Conservation (phyloP, 2,797 vertebrate genomes). For the Acipenser ruthenus region DNA sequence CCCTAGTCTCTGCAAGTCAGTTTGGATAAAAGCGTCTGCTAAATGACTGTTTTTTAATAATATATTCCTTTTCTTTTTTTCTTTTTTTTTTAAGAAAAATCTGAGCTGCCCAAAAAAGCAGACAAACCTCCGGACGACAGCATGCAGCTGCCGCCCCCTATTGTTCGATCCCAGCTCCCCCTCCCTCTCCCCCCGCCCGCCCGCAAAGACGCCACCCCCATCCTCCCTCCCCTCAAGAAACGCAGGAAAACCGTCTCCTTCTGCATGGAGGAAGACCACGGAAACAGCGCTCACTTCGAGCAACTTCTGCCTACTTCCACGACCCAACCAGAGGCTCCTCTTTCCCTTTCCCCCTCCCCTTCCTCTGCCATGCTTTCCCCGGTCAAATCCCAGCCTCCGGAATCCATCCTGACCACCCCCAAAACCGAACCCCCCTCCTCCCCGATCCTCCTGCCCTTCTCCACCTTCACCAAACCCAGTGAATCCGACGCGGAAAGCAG, state of each 20-base stretch:
- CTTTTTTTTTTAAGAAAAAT: slow-evolving; percentile 29
- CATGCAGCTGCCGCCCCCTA: not conserved
- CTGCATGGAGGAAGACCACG: slow-evolving; percentile 59
- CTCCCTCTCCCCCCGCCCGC: slow-evolving; percentile 43
- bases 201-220: slow-evolving; percentile 55
- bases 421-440: slow-evolving; percentile 26
- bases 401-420: slow-evolving; percentile 32
- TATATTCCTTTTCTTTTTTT: not conserved
- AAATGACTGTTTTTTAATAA: no score
- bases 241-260: slow-evolving; percentile 87
- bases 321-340: slow-evolving; percentile 26
- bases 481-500: slow-evolving; percentile 21
- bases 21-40: no score
- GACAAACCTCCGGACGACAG: not conserved
- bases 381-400: slow-evolving; percentile 27
- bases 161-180: no score
- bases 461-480: slow-evolving; percentile 46
- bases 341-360: slow-evolving; percentile 28
- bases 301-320: slow-evolving; percentile 14
- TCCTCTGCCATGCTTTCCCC: slow-evolving; percentile 26
- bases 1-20: no score
- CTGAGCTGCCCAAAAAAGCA: slow-evolving; percentile 28
- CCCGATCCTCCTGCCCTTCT: slow-evolving; percentile 53
- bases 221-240: slow-evolving; percentile 84
- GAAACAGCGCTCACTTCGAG: slow-evolving; percentile 24